Evolutionary conservation across 2,113 vertebrate genomes (phyloP), one percentile per base, ranked within the genome.

Genomic region (Oreochromis tanganicae): DNA sequence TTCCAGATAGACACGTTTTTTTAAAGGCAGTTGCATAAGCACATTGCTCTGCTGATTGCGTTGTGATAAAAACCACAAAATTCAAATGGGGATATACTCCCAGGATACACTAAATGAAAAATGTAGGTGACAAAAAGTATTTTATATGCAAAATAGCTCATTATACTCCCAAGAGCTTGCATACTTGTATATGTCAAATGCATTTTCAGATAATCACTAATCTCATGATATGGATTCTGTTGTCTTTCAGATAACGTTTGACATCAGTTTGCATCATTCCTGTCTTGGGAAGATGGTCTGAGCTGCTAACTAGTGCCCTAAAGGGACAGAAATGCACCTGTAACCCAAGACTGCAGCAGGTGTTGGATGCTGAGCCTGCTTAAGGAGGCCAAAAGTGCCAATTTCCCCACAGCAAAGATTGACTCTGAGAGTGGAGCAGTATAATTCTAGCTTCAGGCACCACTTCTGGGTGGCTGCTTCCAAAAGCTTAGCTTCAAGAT

Each of bases 381-480:
- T 88, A 85, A 85, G 75, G 88, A 91, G 85, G 90, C 90, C 89
- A 93, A 86, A 90, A 92, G 90, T 92, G 54, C 87, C 90, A 48
- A 87, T 92, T 94, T 94, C 88, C 81, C 88, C 91, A 71, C 84
- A 91, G 89, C 93, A 92, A 88, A 92, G 91, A 92, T 48, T 84
- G 91, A 94, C 73, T 93, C 83, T 43, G 86, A 89, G 90, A 86
- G 90, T 55, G 87, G 84, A 90, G 75, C 80, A 13, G 85, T 83
- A 91, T 95, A 93, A 95, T 91, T 94, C 93, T 94, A 86, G 92
- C 91, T 94, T 86, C 88, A 90, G 93, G 92, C 93, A 48, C 50
- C 87, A 63, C 88, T 86, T 85, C 87, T 88, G 88, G 91, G 92
- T 87, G 88, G 73, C 91, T 94, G 88, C 89, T 87, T 91, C 82